Percentiles rank a stretch among this genome's conserved stretches.
phyloP scores from a whole-genome alignment of 2,113 vertebrate genomes.

The Tragulus kanchil region DNA sequence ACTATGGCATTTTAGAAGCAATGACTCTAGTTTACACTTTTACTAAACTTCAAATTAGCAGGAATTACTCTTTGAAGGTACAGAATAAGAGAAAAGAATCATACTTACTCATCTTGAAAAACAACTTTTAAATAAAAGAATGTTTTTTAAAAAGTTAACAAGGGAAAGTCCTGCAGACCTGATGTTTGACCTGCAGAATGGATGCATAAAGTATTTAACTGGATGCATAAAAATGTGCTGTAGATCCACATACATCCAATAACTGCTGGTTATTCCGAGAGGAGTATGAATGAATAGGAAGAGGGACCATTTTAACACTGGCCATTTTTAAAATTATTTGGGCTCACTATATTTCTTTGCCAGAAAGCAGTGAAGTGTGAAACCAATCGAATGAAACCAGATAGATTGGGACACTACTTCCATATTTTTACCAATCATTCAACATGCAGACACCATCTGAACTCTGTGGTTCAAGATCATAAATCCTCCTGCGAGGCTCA shows the following conservation, averaged over 20 bases:
- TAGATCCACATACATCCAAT: not conserved
- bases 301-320: not conserved
- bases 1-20: constrained; percentile 8
- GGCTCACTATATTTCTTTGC: constrained; percentile 51
- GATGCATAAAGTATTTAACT: not conserved
- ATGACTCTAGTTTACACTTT: constrained; percentile 29
- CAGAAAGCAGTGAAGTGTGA: constrained; percentile 60
- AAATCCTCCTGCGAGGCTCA: constrained; percentile 74
- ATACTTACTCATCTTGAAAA: constrained; percentile 1
- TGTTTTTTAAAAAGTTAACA: not conserved
- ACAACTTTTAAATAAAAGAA: constrained; percentile 36
- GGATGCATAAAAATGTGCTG: not conserved
- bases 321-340: constrained; percentile 54
- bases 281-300: not conserved
- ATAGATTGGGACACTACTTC: constrained; percentile 61
- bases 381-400: constrained; percentile 71
- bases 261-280: not conserved
- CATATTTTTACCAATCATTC: constrained; percentile 53
- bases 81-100: constrained; percentile 36
- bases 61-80: constrained; percentile 33
- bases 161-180: not conserved
- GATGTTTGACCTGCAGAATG: not conserved
- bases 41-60: constrained; percentile 1
- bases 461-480: constrained; percentile 25
- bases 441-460: constrained; percentile 39